Evolutionary conservation across 2,888 invertebrate genomes (phyloP), one percentile per base, ranked within the genome.

Genomic region (Ochlodes sylvanus): DNA sequence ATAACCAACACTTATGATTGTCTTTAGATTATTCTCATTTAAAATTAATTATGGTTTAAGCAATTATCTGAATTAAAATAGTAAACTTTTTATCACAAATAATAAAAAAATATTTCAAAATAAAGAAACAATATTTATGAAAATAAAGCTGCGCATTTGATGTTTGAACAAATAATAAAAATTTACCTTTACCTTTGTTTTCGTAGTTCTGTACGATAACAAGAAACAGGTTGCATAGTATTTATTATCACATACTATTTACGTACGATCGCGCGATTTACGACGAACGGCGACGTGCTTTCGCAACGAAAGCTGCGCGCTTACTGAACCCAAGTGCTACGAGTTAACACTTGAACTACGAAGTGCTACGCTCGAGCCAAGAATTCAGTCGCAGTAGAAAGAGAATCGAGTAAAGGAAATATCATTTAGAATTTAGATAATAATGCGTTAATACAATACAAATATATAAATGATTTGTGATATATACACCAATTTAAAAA

Each of bases 141-240:
- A 38, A 38, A 38, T 12, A 12, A 38, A 38, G 12, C 2, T 2
- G 10, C 0, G 10, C 2, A 10, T 38, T 12, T 12, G 12, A 38
- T 38, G 9, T 38, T 34, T 34, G 32, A 34, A 38, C 9, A 10
- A 38, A 38, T 12, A 47, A 47, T 17, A 47, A n/a, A 47, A 50
- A 50, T 7, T 15, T 44, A 19, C 10, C 4, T 50, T 50, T 57
- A 68, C 68, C 68, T 68, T 68, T 14, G 56, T 42, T 47, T 62
- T 38, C 21, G 56, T 38, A 41, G 62, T 38, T 56, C 50, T n/a
- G n/a, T 34, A 27, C 15, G 55, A 50, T 32, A 63, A 63, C 56
- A 41, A 38, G 41, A 72, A 56, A 70, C 70, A 72, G 69, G 68
- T 71, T 65, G 65, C 73, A 73, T 73, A 76, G 62, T 72, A 73